phyloP scores from a whole-genome alignment of 92 coral and sea anemone species.

The Ricordea florida region DNA sequence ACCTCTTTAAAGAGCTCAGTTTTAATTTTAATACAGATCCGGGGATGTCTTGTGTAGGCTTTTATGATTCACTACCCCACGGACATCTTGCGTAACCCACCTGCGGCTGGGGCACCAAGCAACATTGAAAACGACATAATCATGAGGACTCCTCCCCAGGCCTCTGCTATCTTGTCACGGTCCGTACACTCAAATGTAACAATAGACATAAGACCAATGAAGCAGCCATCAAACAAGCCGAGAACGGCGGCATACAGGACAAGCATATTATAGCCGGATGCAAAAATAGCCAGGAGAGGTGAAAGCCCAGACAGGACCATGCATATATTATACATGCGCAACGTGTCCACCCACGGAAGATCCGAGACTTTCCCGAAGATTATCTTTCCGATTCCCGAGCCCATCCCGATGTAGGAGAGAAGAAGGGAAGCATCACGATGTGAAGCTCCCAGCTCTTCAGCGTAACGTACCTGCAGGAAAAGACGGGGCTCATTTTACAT shows the following conservation, averaged over 20 bases:
- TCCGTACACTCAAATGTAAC: conserved; percentile 92
- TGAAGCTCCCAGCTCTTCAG: conserved; percentile 83
- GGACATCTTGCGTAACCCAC: no score
- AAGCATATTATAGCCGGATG: conserved; percentile 75
- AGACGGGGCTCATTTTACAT: background rate
- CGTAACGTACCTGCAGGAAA: conserved; percentile 72
- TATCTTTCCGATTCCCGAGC: conserved; percentile 88
- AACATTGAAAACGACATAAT: conserved; percentile 88
- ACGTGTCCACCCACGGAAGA: conserved; percentile 60
- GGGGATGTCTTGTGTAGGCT: no score
- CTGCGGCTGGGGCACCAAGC: conserved; percentile 94
- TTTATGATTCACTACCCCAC: no score
- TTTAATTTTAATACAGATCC: no score
- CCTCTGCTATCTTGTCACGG: conserved; percentile 77
- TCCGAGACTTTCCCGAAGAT: conserved; percentile 90
- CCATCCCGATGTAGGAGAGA: conserved; percentile 84
- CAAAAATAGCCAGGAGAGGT: conserved; percentile 68
- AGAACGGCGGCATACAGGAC: conserved; percentile 80
- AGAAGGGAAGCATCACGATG: conserved; percentile 84
- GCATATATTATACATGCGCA: conserved; percentile 66
- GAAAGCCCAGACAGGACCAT: conserved; percentile 91
- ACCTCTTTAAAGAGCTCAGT: no score
- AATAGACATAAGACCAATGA: conserved; percentile 96
- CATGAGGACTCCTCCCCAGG: conserved; percentile 98
- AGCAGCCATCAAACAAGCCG: conserved; percentile 93